A percentile compares a stretch with the other conserved stretches of the same genome.
These are phyloP conservation scores for Stichodactyla helianthus DNA, from an alignment of 64 coral and sea anemone genomes.

Conservation along the genomic window DNA sequence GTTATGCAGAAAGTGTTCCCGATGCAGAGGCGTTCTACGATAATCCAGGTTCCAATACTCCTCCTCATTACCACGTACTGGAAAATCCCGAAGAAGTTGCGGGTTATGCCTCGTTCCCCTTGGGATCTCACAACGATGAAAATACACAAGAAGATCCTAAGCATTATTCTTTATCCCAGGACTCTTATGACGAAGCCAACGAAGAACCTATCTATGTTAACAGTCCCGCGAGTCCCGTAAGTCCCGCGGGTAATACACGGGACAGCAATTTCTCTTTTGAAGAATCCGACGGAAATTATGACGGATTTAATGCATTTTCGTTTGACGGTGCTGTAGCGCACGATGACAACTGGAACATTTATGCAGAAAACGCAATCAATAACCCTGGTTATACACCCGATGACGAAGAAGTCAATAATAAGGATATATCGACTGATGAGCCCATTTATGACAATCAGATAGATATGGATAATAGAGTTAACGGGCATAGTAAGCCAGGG, in stretches of 20 bases:
- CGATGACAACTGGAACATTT: background rate
- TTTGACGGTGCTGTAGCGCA: background rate
- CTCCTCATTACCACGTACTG: constrained; percentile 5
- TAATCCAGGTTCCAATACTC: background rate
- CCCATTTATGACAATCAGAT: constrained; percentile 9
- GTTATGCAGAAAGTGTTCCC: background rate
- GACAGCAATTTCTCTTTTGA: constrained; percentile 13
- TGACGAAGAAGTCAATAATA: background rate
- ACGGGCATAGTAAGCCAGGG: background rate
- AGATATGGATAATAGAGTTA: background rate
- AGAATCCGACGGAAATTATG: background rate
- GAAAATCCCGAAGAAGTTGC: background rate
- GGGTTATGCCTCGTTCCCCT: background rate
- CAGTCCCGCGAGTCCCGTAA: constrained; percentile 6
- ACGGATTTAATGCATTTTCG: background rate
- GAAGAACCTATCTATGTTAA: constrained; percentile 11
- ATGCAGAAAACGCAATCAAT: background rate
- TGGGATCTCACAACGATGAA: background rate
- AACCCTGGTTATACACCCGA: background rate
- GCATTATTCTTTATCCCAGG: background rate
- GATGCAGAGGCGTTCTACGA: constrained; percentile 10
- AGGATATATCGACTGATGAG: background rate
- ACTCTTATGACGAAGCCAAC: background rate
- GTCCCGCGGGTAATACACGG: background rate
- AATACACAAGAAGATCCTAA: background rate